A percentile compares a stretch with the other conserved stretches of the same genome.
These are phyloP conservation scores for Melanophora roralis DNA, from an alignment of 2,888 invertebrate genomes.

Conservation along the genomic window DNA sequence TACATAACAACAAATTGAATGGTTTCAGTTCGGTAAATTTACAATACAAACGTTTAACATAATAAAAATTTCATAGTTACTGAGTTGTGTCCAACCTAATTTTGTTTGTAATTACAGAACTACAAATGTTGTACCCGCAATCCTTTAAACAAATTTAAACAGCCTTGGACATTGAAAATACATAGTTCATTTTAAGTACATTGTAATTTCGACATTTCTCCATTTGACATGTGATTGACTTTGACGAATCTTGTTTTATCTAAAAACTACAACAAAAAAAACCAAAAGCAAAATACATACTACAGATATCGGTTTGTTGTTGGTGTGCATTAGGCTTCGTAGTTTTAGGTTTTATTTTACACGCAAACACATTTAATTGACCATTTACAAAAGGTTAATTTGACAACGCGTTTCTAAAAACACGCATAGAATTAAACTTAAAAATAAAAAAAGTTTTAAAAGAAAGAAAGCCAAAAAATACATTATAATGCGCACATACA, in stretches of 20 bases:
- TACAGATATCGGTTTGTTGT: not conserved
- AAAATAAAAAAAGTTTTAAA: not conserved
- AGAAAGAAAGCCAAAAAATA: not conserved
- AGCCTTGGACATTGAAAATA: not conserved
- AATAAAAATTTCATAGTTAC: too few relatives aligned
- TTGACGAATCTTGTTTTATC: constrained; percentile 56
- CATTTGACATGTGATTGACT: constrained; percentile 65
- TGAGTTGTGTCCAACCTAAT: too few relatives aligned
- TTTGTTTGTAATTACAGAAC: too few relatives aligned
- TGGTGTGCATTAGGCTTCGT: not conserved
- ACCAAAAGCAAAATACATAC: not conserved
- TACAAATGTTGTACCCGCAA: too few relatives aligned
- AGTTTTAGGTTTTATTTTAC: not conserved
- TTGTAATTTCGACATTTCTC: constrained; percentile 61
- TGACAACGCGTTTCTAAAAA: not conserved
- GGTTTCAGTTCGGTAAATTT: too few relatives aligned
- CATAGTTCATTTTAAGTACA: constrained; percentile 1
- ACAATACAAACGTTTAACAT: too few relatives aligned
- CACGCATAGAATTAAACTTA: not conserved
- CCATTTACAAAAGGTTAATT: constrained; percentile 7
- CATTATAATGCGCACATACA: not conserved
- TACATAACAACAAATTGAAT: too few relatives aligned
- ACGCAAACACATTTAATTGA: not conserved
- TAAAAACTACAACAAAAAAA: not conserved
- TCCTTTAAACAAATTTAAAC: not conserved